Percentiles rank a stretch among this genome's conserved stretches.
Evolutionary conservation across 2,888 invertebrate genomes (phyloP).

Genomic region (Lacanobia oleracea): DNA sequence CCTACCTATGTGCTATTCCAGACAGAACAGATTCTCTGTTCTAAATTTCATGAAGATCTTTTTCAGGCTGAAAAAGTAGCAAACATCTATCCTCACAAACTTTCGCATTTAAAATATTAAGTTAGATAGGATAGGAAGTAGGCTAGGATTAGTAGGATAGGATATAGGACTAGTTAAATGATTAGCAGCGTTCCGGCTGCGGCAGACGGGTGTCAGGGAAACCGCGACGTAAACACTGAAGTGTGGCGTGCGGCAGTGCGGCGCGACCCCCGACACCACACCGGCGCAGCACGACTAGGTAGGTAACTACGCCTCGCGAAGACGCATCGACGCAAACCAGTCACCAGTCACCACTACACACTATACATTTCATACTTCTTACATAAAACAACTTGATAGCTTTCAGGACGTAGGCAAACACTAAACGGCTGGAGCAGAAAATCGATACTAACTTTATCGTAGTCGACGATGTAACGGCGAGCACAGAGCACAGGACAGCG

Average conservation of each 20-base stretch:
- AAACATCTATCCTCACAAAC: no score
- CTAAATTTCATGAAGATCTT: no score
- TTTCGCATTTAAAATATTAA: no score
- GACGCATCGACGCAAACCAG: not conserved
- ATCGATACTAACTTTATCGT: conserved; percentile 61
- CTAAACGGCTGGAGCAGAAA: conserved; percentile 22
- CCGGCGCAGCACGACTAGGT: not conserved
- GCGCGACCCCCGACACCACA: not conserved
- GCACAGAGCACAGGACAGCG: not conserved
- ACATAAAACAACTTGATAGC: conserved; percentile 20
- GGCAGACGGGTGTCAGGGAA: conserved; percentile 48
- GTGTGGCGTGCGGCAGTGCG: conserved; percentile 17
- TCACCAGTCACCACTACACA: not conserved
- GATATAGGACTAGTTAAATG: not conserved
- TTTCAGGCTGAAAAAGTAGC: no score
- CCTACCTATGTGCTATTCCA: no score
- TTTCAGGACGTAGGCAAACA: conserved; percentile 23
- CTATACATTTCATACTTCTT: not conserved
- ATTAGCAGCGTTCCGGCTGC: not conserved
- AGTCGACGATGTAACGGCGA: conserved; percentile 21
- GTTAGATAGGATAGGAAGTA: no score
- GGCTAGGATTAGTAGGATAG: no score
- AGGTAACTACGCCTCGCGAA: not conserved
- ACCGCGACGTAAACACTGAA: conserved; percentile 56
- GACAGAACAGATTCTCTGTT: no score